Percentiles rank a stretch among this genome's conserved stretches.
These are phyloP conservation scores for Atta texana DNA, from an alignment of 1,140 invertebrate species.

Conservation along the genomic window DNA sequence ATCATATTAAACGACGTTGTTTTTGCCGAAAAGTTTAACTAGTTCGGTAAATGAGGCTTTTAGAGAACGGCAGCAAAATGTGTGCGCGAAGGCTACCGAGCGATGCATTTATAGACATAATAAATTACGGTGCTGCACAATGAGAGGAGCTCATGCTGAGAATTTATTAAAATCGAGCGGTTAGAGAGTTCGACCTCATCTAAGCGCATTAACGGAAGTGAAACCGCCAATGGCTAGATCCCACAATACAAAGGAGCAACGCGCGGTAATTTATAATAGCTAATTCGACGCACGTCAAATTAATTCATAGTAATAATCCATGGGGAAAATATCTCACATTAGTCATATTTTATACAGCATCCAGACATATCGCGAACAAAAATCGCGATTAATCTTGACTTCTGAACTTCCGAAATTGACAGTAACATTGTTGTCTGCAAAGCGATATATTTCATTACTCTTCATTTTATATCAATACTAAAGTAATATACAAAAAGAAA, in stretches of 20 bases:
- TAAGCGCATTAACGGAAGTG: constrained; percentile 36
- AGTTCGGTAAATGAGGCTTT: constrained; percentile 5
- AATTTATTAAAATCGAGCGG: constrained; percentile 70
- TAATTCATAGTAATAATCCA: constrained; percentile 53
- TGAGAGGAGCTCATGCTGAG: constrained; percentile 30
- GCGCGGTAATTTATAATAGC: constrained; percentile 62
- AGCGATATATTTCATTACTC: constrained; percentile 20
- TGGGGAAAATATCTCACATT: constrained; percentile 31
- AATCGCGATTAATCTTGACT: constrained; percentile 42
- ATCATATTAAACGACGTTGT: constrained; percentile 29
- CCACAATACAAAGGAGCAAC: constrained; percentile 28
- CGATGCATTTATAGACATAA: constrained; percentile 61
- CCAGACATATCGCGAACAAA: constrained; percentile 41
- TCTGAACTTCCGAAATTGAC: constrained; percentile 18
- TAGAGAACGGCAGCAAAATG: constrained; percentile 31
- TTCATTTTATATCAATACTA: constrained; percentile 18
- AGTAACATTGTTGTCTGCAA: constrained; percentile 23
- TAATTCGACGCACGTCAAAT: constrained; percentile 29
- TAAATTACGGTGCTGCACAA: constrained; percentile 55
- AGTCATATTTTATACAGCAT: constrained; percentile 32
- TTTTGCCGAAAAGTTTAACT: constrained; percentile 33
- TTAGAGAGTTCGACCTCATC: constrained; percentile 6
- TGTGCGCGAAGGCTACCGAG: constrained; percentile 1
- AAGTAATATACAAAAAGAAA: constrained; percentile 25
- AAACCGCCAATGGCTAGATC: constrained; percentile 37